Conservation (phyloP, 1,140 invertebrate genomes). For the Hypothenemus hampei region DNA sequence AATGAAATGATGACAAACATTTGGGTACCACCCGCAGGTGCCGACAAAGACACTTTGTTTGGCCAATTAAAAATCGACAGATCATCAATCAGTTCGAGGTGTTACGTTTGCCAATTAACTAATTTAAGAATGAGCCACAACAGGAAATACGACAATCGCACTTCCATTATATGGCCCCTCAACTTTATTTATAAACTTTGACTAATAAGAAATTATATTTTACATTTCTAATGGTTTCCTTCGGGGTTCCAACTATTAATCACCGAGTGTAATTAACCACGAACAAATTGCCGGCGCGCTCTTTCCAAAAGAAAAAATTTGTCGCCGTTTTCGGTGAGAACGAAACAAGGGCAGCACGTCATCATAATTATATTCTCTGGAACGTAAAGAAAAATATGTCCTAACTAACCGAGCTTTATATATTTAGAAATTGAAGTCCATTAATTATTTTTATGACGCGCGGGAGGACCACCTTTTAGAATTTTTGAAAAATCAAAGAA, state of each 20-base stretch:
- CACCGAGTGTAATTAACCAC: constrained; percentile 4
- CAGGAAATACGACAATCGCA: no score
- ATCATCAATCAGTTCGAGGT: constrained; percentile 14
- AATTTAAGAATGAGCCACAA: no score
- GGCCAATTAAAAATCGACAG: constrained; percentile 21
- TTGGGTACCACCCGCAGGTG: constrained; percentile 1
- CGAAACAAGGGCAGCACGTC: no score
- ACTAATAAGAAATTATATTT: no score
- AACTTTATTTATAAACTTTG: no score
- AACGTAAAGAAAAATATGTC: no score
- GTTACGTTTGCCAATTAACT: constrained; percentile 15
- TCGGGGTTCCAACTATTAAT: constrained; percentile 7
- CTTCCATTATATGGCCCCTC: not conserved
- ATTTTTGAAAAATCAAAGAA: no score
- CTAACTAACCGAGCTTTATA: no score
- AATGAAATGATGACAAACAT: constrained; percentile 15
- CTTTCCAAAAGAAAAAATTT: constrained; percentile 10
- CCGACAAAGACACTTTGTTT: constrained; percentile 7
- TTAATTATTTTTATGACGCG: constrained; percentile 1
- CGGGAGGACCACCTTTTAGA: constrained; percentile 7
- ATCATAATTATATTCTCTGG: no score
- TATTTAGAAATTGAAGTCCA: no score
- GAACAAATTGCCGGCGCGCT: constrained; percentile 6
- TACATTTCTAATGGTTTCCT: constrained; percentile 1
- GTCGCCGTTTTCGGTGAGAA: not conserved